Conservation (phyloP, 2,113 vertebrate genomes). For the Tachuris rubrigastra region DNA sequence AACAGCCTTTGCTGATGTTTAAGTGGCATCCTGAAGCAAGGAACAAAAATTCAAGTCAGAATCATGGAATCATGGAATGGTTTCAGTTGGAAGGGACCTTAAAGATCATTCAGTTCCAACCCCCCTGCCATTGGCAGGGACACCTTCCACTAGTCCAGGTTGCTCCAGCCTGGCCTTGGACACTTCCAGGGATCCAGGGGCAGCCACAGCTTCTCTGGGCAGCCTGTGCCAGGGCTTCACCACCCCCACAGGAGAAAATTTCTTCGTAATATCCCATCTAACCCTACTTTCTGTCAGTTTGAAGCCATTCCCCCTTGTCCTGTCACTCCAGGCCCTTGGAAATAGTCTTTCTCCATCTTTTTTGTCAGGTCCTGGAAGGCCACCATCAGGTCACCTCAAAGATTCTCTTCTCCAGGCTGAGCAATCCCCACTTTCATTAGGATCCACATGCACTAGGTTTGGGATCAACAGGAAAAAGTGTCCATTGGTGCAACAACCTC, state of each 20-base stretch:
- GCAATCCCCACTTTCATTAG: background rate
- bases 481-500: background rate
- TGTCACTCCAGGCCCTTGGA: background rate
- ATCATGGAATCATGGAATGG: background rate
- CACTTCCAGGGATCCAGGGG: background rate
- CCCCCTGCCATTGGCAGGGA: background rate
- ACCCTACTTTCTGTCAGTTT: background rate
- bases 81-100: background rate
- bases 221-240: background rate
- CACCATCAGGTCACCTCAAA: background rate
- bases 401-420: background rate
- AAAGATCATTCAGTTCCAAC: background rate
- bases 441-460: rapidly evolving
- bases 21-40: background rate
- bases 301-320: background rate
- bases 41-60: background rate
- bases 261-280: background rate
- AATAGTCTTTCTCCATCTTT: background rate
- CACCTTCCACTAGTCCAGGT: background rate
- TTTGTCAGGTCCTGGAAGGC: background rate
- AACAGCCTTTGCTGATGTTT: background rate
- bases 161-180: background rate
- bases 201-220: background rate
- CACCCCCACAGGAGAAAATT: background rate
- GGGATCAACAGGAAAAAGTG: background rate